These are phyloP conservation scores for Heliothis virescens DNA, from an alignment of 1,140 invertebrate species.

Conservation along the genomic window DNA sequence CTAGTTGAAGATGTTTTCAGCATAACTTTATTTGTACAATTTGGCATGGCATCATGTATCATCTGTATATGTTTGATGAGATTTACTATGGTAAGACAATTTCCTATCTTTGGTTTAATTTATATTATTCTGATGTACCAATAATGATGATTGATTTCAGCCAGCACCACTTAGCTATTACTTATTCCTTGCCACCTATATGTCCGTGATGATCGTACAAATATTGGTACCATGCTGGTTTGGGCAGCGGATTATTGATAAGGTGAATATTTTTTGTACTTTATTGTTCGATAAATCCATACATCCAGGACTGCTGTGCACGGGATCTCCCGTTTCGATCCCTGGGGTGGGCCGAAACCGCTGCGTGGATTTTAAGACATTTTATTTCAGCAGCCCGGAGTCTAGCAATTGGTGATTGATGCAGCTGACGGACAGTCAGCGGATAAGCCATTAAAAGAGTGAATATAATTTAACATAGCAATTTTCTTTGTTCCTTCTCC, in stretches of 20 bases:
- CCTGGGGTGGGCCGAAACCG: too few species aligned
- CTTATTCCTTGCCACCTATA: constrained; percentile 70
- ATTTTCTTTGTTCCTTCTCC: background rate
- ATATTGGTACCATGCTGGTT: constrained; percentile 74
- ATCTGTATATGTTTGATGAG: constrained; percentile 73
- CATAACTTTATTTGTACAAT: constrained; percentile 68
- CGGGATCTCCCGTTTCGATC: too few species aligned
- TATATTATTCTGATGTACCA: too few species aligned
- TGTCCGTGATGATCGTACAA: constrained; percentile 68
- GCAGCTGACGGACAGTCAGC: too few species aligned
- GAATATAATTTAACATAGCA: background rate
- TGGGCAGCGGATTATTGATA: constrained; percentile 68
- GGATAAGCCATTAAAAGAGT: too few species aligned
- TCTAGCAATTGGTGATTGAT: too few species aligned
- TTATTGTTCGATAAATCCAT: too few species aligned
- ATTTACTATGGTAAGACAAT: constrained; percentile 69
- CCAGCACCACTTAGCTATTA: constrained; percentile 66
- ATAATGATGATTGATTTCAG: constrained; percentile 52
- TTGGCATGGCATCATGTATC: constrained; percentile 68
- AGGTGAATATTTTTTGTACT: too few species aligned
- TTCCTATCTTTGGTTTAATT: too few species aligned
- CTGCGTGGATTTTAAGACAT: too few species aligned
- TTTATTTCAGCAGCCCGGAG: too few species aligned
- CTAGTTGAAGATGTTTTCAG: constrained; percentile 70
- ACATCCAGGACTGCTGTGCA: too few species aligned